A percentile compares a stretch with the other conserved stretches of the same genome.
phyloP scores from a whole-genome alignment of 1,140 invertebrate genomes.

The Phymastichus coffea region DNA sequence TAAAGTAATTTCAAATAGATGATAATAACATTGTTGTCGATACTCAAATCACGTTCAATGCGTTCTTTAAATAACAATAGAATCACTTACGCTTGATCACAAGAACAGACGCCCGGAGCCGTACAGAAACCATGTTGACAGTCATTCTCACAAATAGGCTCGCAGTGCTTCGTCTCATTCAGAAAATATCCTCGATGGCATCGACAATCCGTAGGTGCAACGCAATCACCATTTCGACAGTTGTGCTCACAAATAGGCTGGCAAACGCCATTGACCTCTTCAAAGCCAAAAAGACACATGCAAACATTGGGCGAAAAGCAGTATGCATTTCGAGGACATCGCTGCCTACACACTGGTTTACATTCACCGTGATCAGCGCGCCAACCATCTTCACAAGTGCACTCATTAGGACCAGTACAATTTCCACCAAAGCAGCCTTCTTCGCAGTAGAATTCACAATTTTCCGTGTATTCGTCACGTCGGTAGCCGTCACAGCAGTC shows the following conservation, averaged over 20 bases:
- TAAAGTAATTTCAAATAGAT: no score
- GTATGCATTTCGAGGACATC: constrained; percentile 46
- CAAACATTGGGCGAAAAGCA: constrained; percentile 51
- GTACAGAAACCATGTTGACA: constrained; percentile 47
- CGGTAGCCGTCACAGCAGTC: constrained; percentile 52
- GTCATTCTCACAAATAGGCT: constrained; percentile 46
- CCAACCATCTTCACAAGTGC: constrained; percentile 47
- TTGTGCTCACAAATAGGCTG: constrained; percentile 46
- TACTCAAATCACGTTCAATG: no score
- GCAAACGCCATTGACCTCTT: constrained; percentile 41
- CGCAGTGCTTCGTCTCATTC: constrained; percentile 42
- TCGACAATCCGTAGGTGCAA: constrained; percentile 55
- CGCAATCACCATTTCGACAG: constrained; percentile 56
- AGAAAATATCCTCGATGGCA: constrained; percentile 64
- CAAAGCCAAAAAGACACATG: constrained; percentile 48
- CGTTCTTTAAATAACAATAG: not conserved
- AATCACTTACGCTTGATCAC: constrained; percentile 41
- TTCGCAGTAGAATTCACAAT: constrained; percentile 49
- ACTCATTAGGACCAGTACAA: constrained; percentile 44
- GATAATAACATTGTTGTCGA: no score
- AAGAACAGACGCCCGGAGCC: constrained; percentile 46
- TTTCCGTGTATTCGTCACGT: constrained; percentile 35
- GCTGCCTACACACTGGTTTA: constrained; percentile 42
- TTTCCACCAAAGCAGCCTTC: constrained; percentile 51
- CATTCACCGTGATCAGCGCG: constrained; percentile 39